These are phyloP conservation scores for Spodoptera litura DNA, from an alignment of 1,140 invertebrate genomes.

Conservation along the genomic window DNA sequence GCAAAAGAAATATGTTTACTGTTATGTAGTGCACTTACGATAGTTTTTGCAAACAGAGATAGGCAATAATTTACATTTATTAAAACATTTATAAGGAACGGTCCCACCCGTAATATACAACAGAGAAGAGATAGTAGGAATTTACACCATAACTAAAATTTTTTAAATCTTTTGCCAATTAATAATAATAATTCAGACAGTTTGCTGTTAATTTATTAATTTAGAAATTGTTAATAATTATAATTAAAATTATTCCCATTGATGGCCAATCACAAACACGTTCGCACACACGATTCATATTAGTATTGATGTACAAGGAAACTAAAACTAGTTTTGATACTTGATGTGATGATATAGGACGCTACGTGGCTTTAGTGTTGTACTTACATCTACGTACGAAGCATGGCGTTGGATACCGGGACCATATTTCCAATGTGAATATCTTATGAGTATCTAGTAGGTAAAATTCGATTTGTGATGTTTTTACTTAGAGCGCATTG, in stretches of 20 bases:
- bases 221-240: too few relatives aligned
- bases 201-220: background rate
- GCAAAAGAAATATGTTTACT: too few relatives aligned
- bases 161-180: slow-evolving; percentile 7
- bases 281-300: slow-evolving; percentile 11
- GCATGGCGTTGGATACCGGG: background rate
- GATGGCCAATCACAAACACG: slow-evolving; percentile 27
- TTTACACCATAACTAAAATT: too few relatives aligned
- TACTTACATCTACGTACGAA: background rate
- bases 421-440: slow-evolving; percentile 14
- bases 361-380: background rate
- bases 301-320: slow-evolving; percentile 36
- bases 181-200: background rate
- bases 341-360: background rate
- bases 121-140: too few relatives aligned
- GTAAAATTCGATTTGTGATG: too few relatives aligned
- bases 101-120: too few relatives aligned
- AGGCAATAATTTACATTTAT: too few relatives aligned
- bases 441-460: background rate
- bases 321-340: slow-evolving; percentile 8
- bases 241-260: slow-evolving; percentile 1
- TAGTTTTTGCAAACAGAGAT: too few relatives aligned
- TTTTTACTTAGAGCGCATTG: too few relatives aligned
- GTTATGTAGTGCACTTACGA: too few relatives aligned
- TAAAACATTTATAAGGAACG: too few relatives aligned